Evolutionary conservation across 2,888 invertebrate genomes (phyloP).

Genomic region (Chamaedrilus cognettii): DNA sequence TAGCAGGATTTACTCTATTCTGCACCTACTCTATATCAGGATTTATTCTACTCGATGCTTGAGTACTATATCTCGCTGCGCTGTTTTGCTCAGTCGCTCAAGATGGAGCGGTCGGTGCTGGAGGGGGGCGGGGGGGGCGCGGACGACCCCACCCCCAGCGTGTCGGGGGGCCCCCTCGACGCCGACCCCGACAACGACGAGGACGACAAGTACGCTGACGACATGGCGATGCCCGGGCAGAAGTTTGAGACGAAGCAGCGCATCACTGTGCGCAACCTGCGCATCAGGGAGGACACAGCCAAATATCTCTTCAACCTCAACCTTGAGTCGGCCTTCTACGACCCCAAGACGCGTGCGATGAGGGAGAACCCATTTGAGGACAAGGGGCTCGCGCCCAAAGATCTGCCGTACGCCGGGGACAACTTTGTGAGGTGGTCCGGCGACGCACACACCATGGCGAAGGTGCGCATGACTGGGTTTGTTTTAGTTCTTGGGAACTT

Average conservation of each 20-base stretch:
- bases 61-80: too few relatives aligned
- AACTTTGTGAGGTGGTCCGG: conserved; percentile 95
- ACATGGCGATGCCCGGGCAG: conserved; percentile 90
- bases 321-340: conserved; percentile 97
- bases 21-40: too few relatives aligned
- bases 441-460: conserved; percentile 87
- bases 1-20: too few relatives aligned
- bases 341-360: conserved; percentile 99
- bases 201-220: conserved; percentile 67
- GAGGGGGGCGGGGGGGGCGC: background rate
- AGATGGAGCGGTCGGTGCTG: background rate
- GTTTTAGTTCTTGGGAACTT: background rate
- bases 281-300: conserved; percentile 98
- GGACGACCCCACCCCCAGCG: background rate
- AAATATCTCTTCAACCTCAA: conserved; percentile 97
- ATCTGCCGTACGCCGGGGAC: conserved; percentile 78
- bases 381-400: background rate
- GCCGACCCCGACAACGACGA: conserved; percentile 79
- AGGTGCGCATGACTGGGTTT: too few relatives aligned
- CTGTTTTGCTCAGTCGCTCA: too few relatives aligned
- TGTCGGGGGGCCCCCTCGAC: background rate
- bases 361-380: conserved; percentile 83
- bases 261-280: conserved; percentile 96
- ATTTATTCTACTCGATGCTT: too few relatives aligned
- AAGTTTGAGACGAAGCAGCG: conserved; percentile 99